phyloP scores from a whole-genome alignment of 2,113 vertebrate genomes.

The Centropus bengalensis region DNA sequence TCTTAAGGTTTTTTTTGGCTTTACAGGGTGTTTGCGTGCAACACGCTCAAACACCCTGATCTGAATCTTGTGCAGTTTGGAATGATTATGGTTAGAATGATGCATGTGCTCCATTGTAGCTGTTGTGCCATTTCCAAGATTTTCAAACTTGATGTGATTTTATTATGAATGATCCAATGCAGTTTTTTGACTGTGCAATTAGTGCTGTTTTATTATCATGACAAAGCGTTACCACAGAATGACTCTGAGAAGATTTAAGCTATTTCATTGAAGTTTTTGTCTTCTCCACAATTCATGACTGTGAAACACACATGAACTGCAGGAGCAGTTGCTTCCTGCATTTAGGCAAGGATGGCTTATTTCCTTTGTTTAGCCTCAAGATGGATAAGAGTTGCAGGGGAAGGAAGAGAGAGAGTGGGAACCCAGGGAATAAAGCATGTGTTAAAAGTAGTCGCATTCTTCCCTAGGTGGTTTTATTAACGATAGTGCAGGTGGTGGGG shows the following conservation, averaged over 20 bases:
- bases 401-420: background rate
- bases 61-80: background rate
- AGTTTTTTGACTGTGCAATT: background rate
- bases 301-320: background rate
- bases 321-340: background rate
- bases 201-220: background rate
- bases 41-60: accelerated
- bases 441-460: background rate
- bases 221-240: background rate
- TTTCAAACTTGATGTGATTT: background rate
- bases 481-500: background rate
- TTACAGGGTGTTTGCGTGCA: background rate
- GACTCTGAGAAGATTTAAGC: background rate
- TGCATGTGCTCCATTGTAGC: background rate
- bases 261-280: background rate
- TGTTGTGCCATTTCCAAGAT: background rate
- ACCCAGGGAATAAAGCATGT: background rate
- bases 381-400: background rate
- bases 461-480: background rate
- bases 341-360: background rate
- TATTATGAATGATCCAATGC: accelerated
- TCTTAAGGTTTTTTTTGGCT: background rate
- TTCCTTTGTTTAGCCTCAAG: background rate
- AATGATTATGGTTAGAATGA: background rate
- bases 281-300: background rate